Conservation (phyloP, 2,113 vertebrate species). For the Amazona vittata region DNA sequence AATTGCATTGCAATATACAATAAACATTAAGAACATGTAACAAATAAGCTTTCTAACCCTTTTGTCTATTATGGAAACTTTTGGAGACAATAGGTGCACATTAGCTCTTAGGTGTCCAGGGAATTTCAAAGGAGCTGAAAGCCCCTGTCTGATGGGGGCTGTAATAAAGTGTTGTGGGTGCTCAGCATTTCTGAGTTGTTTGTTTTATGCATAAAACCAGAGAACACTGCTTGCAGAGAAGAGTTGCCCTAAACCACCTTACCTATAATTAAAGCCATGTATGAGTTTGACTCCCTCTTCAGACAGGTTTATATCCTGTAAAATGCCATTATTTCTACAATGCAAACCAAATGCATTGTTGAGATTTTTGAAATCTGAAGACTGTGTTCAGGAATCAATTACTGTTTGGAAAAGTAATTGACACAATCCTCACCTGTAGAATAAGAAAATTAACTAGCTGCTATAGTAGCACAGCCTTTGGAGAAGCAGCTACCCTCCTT, state of each 20-base stretch:
- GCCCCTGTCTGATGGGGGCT: neutral
- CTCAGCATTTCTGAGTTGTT: neutral
- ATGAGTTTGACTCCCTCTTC: neutral
- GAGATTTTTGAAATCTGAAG: neutral
- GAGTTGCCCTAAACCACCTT: neutral
- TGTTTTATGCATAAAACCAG: neutral
- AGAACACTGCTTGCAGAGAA: neutral
- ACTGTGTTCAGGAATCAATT: neutral
- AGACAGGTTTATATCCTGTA: neutral
- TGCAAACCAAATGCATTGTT: fast-evolving
- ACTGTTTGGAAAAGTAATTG: neutral
- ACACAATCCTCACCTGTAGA: neutral
- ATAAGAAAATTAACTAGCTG: neutral
- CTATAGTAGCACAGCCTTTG: neutral
- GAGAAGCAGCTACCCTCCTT: neutral
- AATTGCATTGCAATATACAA: neutral
- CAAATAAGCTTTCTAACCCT: neutral
- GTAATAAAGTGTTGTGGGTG: neutral
- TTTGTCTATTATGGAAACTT: neutral
- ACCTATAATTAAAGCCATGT: neutral
- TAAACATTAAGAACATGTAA: neutral
- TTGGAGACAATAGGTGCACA: neutral
- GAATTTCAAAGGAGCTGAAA: neutral
- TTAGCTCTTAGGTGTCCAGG: neutral
- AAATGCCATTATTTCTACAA: neutral